Conservation (phyloP, 2,113 vertebrate genomes). For the Emydura subglobosa region DNA sequence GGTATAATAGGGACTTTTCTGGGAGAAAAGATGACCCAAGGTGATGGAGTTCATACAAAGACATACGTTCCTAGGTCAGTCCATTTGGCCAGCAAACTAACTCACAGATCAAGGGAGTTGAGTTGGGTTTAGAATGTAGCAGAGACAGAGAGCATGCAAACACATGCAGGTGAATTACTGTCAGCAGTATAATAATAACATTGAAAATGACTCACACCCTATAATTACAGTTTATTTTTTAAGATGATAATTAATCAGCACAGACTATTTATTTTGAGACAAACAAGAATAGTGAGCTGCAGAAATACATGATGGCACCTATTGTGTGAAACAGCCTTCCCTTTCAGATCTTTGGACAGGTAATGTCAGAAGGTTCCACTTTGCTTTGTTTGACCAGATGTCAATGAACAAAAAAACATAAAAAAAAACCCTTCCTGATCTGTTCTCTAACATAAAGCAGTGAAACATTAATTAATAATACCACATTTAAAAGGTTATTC, state of each 20-base stretch:
- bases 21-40: conserved; percentile 12
- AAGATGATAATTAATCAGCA: conserved; percentile 6
- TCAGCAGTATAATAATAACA: neutral
- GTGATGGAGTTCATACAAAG: neutral
- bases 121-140: conserved; percentile 15
- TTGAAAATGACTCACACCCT: neutral
- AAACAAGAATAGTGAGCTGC: conserved; percentile 46
- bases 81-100: neutral
- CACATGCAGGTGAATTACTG: neutral
- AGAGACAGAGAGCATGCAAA: conserved; percentile 13
- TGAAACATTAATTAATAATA: conserved; percentile 81
- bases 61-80: neutral
- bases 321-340: conserved; percentile 40
- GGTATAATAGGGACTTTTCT: conserved; percentile 1
- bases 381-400: conserved; percentile 67
- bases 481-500: conserved; percentile 70
- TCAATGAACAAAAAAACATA: conserved; percentile 53
- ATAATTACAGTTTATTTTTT: conserved; percentile 19
- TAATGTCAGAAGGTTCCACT: conserved; percentile 68
- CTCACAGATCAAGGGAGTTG: neutral
- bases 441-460: conserved; percentile 60
- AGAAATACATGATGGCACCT: conserved; percentile 43
- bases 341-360: conserved; percentile 61
- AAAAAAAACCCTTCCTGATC: conserved; percentile 33
- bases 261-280: conserved; percentile 7